A percentile compares a stretch with the other conserved stretches of the same genome.
These are phyloP conservation scores for Druceiella hillmani DNA, from an alignment of 2,888 invertebrate species.

Conservation along the genomic window DNA sequence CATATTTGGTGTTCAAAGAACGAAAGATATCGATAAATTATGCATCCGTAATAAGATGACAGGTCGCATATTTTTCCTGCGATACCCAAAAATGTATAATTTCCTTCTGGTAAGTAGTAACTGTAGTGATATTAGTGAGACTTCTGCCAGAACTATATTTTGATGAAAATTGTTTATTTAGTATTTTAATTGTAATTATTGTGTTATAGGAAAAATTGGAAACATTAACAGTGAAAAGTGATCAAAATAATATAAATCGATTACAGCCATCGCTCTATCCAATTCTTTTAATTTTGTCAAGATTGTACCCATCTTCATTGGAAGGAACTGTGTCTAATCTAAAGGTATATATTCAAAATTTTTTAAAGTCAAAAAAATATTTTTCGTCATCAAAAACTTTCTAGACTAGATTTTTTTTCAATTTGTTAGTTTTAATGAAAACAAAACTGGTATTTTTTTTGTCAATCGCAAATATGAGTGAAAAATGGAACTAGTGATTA, in stretches of 20 bases:
- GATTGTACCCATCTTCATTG: slow-evolving; percentile 69
- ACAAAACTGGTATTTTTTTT: slow-evolving; percentile 2
- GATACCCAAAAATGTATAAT: slow-evolving; percentile 52
- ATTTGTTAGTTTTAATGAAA: slow-evolving; percentile 4
- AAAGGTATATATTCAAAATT: slow-evolving; percentile 43
- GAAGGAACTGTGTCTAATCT: slow-evolving; percentile 65
- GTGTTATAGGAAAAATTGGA: background rate
- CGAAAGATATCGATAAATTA: slow-evolving; percentile 51
- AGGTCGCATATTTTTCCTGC: slow-evolving; percentile 73
- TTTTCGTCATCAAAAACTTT: background rate
- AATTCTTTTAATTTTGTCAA: slow-evolving; percentile 67
- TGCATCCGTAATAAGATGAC: slow-evolving; percentile 65
- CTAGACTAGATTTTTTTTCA: slow-evolving; percentile 9
- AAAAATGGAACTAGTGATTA: too few species aligned
- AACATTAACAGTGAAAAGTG: background rate
- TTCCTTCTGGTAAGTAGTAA: slow-evolving; percentile 41
- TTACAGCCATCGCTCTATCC: slow-evolving; percentile 68
- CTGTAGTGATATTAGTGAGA: background rate
- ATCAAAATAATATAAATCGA: slow-evolving; percentile 25
- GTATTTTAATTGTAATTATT: background rate
- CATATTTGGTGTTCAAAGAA: slow-evolving; percentile 79
- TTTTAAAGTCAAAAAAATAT: too few species aligned
- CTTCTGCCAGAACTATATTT: background rate
- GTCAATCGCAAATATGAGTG: too few species aligned
- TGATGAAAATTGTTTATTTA: background rate